These are phyloP conservation scores for Drosophila mimica DNA, from an alignment of 2,888 invertebrate species.

Conservation along the genomic window DNA sequence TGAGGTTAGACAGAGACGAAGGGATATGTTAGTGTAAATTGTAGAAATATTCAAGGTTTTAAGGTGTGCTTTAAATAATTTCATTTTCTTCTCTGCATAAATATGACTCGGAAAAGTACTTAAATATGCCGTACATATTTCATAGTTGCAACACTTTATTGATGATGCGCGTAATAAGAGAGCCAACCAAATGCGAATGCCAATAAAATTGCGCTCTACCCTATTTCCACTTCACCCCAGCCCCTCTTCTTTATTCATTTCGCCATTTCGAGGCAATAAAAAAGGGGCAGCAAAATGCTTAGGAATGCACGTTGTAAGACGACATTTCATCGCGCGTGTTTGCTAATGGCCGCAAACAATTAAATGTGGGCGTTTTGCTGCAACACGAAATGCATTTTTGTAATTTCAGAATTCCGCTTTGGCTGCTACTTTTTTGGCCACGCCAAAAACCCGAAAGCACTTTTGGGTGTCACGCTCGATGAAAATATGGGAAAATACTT, in stretches of 20 bases:
- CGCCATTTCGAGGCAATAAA: conserved; percentile 3
- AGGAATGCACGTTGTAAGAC: conserved; percentile 23
- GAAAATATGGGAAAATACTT: conserved; percentile 33
- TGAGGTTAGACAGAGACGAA: not conserved
- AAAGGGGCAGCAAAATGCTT: conserved; percentile 7
- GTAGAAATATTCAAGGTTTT: not conserved
- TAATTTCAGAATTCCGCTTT: conserved; percentile 26
- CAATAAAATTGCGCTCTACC: conserved; percentile 18
- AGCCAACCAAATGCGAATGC: conserved; percentile 5
- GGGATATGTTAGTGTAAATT: not conserved
- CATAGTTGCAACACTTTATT: conserved; percentile 24
- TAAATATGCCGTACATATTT: not conserved
- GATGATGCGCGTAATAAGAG: conserved; percentile 15
- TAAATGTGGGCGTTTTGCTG: conserved; percentile 50
- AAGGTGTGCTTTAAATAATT: not conserved
- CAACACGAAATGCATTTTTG: conserved; percentile 34
- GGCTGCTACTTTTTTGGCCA: conserved; percentile 38
- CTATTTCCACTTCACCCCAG: not conserved
- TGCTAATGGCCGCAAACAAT: conserved; percentile 51
- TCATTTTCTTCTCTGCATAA: not conserved
- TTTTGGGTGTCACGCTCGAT: conserved; percentile 51
- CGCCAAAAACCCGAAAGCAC: conserved; percentile 22
- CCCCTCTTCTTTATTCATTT: not conserved
- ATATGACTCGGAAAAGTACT: not conserved
- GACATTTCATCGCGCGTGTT: conserved; percentile 37